Percentiles rank a stretch among this genome's conserved stretches.
Evolutionary conservation across 2,888 invertebrate species (phyloP).

Genomic region (Cheilosia scutellata): DNA sequence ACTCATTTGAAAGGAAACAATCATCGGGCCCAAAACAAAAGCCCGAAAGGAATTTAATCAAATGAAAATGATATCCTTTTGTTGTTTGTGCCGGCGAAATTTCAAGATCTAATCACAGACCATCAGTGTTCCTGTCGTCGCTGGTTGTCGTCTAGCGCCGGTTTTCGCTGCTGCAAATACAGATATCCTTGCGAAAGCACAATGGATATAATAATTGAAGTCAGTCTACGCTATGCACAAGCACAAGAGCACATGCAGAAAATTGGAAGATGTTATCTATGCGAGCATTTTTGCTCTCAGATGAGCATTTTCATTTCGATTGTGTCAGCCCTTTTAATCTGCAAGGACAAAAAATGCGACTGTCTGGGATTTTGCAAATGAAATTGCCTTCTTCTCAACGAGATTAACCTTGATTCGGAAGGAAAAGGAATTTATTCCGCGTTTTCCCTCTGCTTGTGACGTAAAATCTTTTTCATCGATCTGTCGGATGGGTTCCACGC

Average conservation of each 20-base stretch:
- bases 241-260: constrained; percentile 36
- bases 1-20: constrained; percentile 59
- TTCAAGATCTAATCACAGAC: constrained; percentile 62
- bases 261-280: constrained; percentile 70
- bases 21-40: constrained; percentile 65
- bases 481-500: not conserved
- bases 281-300: constrained; percentile 27
- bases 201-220: constrained; percentile 63
- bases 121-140: constrained; percentile 29
- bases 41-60: constrained; percentile 69
- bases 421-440: constrained; percentile 9
- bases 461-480: not conserved
- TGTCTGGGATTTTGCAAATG: constrained; percentile 51
- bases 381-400: constrained; percentile 67
- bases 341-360: constrained; percentile 45
- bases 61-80: constrained; percentile 75
- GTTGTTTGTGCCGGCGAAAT: constrained; percentile 55
- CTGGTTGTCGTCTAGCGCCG: constrained; percentile 26
- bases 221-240: constrained; percentile 30
- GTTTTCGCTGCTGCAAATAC: not conserved
- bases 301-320: constrained; percentile 64
- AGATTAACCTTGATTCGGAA: constrained; percentile 63
- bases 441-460: not conserved
- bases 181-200: constrained; percentile 17
- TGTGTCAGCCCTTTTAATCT: constrained; percentile 67